These are phyloP conservation scores for Eulithis prunata DNA, from an alignment of 2,888 invertebrate species.

Conservation along the genomic window DNA sequence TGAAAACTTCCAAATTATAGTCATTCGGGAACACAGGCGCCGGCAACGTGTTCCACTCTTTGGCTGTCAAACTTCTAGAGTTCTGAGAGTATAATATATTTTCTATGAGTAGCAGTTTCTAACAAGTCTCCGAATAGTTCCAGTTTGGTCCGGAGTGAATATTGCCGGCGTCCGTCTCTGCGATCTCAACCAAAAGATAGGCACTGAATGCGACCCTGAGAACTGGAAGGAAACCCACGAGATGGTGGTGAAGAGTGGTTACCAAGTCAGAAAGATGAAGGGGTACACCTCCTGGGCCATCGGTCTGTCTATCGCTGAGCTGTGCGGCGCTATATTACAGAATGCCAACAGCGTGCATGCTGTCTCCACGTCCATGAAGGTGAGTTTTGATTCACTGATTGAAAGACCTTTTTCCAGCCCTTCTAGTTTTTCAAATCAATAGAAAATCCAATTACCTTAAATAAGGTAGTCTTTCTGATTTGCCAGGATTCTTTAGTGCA, in stretches of 20 bases:
- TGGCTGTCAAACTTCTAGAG: too few species aligned
- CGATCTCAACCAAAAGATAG: constrained; percentile 90
- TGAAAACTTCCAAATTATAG: too few species aligned
- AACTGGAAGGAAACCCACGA: constrained; percentile 91
- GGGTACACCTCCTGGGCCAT: constrained; percentile 97
- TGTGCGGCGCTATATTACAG: constrained; percentile 88
- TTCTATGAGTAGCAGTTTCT: neutral
- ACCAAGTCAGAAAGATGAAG: constrained; percentile 93
- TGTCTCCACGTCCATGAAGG: constrained; percentile 91
- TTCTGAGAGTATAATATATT: too few species aligned
- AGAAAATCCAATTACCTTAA: too few species aligned
- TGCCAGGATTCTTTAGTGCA: too few species aligned
- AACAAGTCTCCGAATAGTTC: constrained; percentile 82
- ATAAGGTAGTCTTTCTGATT: too few species aligned
- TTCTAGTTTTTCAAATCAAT: too few species aligned
- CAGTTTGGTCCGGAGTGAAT: constrained; percentile 97
- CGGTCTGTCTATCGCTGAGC: constrained; percentile 89
- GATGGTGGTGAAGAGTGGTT: constrained; percentile 92
- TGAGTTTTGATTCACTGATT: constrained; percentile 53
- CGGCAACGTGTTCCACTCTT: too few species aligned
- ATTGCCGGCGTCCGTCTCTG: constrained; percentile 93
- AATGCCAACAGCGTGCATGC: constrained; percentile 91
- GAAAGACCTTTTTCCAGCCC: too few species aligned
- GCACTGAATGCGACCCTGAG: constrained; percentile 89
- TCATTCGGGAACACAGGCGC: too few species aligned